These are phyloP conservation scores for Pilophorus perplexus DNA, from an alignment of 2,888 invertebrate genomes.

Conservation along the genomic window DNA sequence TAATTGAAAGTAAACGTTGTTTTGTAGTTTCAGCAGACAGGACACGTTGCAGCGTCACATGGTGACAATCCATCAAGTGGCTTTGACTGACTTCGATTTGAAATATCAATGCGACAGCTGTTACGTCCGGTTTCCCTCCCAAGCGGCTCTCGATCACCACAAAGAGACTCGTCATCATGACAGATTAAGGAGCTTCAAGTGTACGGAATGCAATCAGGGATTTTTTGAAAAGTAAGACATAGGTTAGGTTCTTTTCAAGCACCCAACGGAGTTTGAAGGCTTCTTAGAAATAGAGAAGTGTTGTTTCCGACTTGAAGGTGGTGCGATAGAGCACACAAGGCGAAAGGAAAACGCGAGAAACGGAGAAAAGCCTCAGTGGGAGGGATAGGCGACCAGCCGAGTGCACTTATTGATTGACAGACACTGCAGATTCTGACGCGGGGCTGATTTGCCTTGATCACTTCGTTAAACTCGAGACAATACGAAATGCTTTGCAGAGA, in stretches of 20 bases:
- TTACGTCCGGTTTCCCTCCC: constrained; percentile 25
- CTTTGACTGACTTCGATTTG: neutral
- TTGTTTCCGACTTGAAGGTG: no score
- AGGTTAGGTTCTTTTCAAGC: no score
- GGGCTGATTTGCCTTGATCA: constrained; percentile 26
- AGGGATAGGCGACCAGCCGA: neutral
- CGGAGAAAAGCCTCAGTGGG: neutral
- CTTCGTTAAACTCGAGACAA: constrained; percentile 35
- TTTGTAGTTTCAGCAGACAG: constrained; percentile 63
- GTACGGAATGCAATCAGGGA: constrained; percentile 52
- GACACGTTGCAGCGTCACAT: constrained; percentile 65
- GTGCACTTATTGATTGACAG: constrained; percentile 33
- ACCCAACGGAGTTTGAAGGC: no score
- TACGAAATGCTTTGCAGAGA: constrained; percentile 3
- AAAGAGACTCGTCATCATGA: constrained; percentile 44
- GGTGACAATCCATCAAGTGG: constrained; percentile 55
- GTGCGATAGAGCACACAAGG: no score
- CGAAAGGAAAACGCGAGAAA: no score
- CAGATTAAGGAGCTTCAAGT: constrained; percentile 50
- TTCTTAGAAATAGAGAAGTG: neutral
- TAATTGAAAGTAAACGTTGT: constrained; percentile 39
- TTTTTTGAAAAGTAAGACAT: constrained; percentile 55
- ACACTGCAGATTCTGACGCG: constrained; percentile 18
- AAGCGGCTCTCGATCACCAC: constrained; percentile 27
- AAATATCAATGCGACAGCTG: constrained; percentile 22